These are phyloP conservation scores for Scomber colias DNA, from an alignment of 2,113 vertebrate genomes.

Conservation along the genomic window DNA sequence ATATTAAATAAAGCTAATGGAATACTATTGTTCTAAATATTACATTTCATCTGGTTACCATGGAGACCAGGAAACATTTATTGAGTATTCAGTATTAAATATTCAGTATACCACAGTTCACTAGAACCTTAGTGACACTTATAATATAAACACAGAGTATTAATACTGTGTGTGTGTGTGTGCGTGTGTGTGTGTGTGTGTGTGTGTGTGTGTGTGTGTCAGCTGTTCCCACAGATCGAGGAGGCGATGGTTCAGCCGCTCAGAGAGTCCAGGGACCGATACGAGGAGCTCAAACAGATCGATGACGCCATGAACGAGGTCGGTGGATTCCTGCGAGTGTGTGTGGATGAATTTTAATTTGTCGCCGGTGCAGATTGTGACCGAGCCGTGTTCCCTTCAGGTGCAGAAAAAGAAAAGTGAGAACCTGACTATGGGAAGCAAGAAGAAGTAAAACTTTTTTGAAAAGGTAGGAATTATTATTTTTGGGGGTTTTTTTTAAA, in stretches of 20 bases:
- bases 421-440: slow-evolving; percentile 69
- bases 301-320: slow-evolving; percentile 90
- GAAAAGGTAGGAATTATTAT: too few species aligned
- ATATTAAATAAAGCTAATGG: too few species aligned
- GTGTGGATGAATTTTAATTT: not conserved
- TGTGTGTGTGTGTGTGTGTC: slow-evolving; percentile 33
- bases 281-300: slow-evolving; percentile 90
- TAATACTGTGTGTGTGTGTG: not conserved
- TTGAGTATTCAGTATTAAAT: too few species aligned
- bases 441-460: slow-evolving; percentile 66
- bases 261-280: slow-evolving; percentile 89
- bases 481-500: too few species aligned
- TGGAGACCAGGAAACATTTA: too few species aligned
- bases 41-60: too few species aligned
- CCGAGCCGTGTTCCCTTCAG: slow-evolving; percentile 55
- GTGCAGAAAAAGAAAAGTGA: slow-evolving; percentile 88
- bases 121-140: not conserved
- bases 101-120: too few species aligned
- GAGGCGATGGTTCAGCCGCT: slow-evolving; percentile 91
- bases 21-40: too few species aligned
- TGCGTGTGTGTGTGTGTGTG: not conserved
- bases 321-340: not conserved
- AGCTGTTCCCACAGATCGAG: slow-evolving; percentile 91
- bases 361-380: not conserved
- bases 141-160: not conserved